phyloP scores from a whole-genome alignment of 2,797 vertebrate species.

The Anableps anableps region DNA sequence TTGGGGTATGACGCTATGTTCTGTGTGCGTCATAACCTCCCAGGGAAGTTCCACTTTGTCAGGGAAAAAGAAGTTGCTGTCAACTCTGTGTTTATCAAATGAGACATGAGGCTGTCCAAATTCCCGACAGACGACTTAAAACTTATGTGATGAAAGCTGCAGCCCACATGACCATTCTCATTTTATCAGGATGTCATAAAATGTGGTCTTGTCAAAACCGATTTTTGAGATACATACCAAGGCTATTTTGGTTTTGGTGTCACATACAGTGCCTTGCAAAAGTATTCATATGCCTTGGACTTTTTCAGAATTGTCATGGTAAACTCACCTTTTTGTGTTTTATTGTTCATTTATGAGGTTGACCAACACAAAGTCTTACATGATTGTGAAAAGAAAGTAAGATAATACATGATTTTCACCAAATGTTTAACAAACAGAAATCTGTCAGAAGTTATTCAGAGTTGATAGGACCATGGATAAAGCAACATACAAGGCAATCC shows the following conservation, averaged over 20 bases:
- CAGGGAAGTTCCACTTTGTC: slow-evolving; percentile 39
- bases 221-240: not conserved
- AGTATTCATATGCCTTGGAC: not conserved
- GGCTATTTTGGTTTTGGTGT: not conserved
- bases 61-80: slow-evolving; percentile 59
- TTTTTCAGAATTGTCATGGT: not conserved
- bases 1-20: slow-evolving; percentile 19
- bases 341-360: too few relatives aligned
- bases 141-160: slow-evolving; percentile 6
- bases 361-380: too few relatives aligned
- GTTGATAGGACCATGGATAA: not conserved
- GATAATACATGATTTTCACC: too few relatives aligned
- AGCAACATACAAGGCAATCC: not conserved
- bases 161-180: not conserved
- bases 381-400: too few relatives aligned
- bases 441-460: too few relatives aligned
- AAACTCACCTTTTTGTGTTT: not conserved
- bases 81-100: slow-evolving; percentile 43
- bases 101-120: slow-evolving; percentile 27
- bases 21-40: slow-evolving; percentile 48
- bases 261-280: not conserved
- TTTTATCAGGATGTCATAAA: not conserved
- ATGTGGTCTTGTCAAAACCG: not conserved
- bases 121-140: slow-evolving; percentile 17
- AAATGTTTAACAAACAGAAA: too few relatives aligned